phyloP scores from a whole-genome alignment of 2,888 invertebrate species.

The Chaetogeoica ovagalla region DNA sequence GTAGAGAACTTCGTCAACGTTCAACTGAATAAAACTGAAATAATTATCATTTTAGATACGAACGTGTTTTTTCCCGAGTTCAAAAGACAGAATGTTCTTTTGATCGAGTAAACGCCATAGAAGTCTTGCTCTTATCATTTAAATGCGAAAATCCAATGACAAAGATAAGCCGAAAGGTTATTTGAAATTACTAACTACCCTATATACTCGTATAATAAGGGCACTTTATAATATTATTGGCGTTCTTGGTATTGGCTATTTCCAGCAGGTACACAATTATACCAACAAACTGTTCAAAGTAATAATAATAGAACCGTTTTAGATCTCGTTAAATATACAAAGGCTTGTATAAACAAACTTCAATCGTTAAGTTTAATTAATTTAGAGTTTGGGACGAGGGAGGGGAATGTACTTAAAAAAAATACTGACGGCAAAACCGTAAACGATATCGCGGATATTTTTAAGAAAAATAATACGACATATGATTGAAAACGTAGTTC shows the following conservation, averaged over 20 bases:
- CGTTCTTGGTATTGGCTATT: neutral
- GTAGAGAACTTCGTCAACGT: too few species aligned
- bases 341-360: neutral
- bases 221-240: neutral
- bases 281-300: neutral
- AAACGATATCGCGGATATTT: neutral
- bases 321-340: neutral
- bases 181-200: constrained; percentile 10
- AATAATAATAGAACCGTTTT: too few species aligned
- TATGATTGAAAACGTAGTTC: too few species aligned
- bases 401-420: neutral
- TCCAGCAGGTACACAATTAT: neutral
- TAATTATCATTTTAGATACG: neutral
- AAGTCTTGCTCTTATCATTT: neutral
- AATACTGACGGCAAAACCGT: neutral
- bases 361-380: neutral
- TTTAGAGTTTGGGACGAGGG: too few species aligned
- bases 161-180: neutral
- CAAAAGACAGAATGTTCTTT: neutral
- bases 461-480: too few species aligned
- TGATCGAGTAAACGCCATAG: neutral
- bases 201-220: too few species aligned
- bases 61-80: neutral
- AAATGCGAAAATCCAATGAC: constrained; percentile 1
- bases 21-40: neutral